A percentile compares a stretch with the other conserved stretches of the same genome.
phyloP scores from a whole-genome alignment of 1,140 invertebrate species.

The Aleiodes sp. region DNA sequence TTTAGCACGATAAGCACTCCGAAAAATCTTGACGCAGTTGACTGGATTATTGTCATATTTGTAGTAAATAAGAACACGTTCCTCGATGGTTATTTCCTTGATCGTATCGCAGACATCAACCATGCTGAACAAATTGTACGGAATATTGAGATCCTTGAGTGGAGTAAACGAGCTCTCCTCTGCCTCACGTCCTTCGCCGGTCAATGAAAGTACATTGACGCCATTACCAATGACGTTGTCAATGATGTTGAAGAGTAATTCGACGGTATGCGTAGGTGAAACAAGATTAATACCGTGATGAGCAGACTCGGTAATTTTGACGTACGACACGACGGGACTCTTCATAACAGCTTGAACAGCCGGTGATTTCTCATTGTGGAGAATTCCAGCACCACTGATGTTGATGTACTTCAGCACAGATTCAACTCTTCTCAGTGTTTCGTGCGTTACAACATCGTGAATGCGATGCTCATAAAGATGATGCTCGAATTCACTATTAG shows the following conservation, averaged over 20 bases:
- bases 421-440: conserved; percentile 72
- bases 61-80: conserved; percentile 93
- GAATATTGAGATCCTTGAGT: conserved; percentile 84
- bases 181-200: conserved; percentile 90
- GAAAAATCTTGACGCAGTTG: conserved; percentile 98
- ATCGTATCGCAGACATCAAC: conserved; percentile 95
- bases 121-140: conserved; percentile 94
- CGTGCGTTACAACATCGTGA: conserved; percentile 82
- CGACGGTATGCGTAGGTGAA: conserved; percentile 80
- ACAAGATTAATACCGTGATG: conserved; percentile 93
- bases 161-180: conserved; percentile 88
- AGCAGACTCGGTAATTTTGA: conserved; percentile 86
- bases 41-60: conserved; percentile 97
- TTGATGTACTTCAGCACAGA: conserved; percentile 85
- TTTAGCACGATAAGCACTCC: conserved; percentile 82
- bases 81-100: conserved; percentile 90
- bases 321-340: conserved; percentile 82
- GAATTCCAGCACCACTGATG: conserved; percentile 93
- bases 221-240: conserved; percentile 89
- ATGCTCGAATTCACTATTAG: conserved; percentile 89
- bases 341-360: conserved; percentile 90
- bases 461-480: conserved; percentile 83
- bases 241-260: conserved; percentile 76
- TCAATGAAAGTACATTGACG: conserved; percentile 87
- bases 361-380: conserved; percentile 94